Evolutionary conservation across 2,797 vertebrate species (phyloP), one percentile per base, ranked within the genome.

Genomic region (Chanos chanos): DNA sequence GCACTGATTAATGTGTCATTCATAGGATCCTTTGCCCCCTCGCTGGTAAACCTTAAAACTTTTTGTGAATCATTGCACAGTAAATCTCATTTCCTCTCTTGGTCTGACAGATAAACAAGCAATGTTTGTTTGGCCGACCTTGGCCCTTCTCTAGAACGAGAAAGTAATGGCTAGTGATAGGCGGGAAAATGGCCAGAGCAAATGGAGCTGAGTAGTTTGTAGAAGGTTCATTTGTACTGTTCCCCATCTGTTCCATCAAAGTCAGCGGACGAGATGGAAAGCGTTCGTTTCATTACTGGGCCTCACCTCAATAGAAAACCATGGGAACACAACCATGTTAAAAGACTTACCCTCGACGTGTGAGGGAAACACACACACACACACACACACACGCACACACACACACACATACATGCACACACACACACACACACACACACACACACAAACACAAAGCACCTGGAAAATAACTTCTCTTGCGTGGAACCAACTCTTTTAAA

Each of bases 251-350:
- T 58, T 54, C 64, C 75, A 73, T 75, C 68, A 67, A 64, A 71
- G 64, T 59, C 67, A 70, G 39, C 54, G 43, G 18, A 28, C 55
- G 50, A 60, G 57, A 36, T 40, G 44, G 52, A 47, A 57, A 40
- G 53, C 63, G 61, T 73, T 53, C 66, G 48, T 66, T 67, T 72
- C 73, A 73, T 73, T 75, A 73, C 54, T 61, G 31, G 15, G 13
- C 30, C 21, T 55, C 55, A 54, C 44, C 47, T 48, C 22, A 61
- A 70, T 24, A 7, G 44, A 28, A 39, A 51, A 50, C 34, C 21
- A 56, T 43, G 61, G 63, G 34, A 71, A 61, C 18, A 55, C 15
- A 68, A 71, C 65, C 43, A 30, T 61, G 54, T 55, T 73, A 62
- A 49, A 54, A 41, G 64, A 40, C 36, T 61, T 34, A 49, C 49